Base-by-base conservation (phyloP, 2,113 vertebrate genomes). In the Elephantulus edwardii region DNA sequence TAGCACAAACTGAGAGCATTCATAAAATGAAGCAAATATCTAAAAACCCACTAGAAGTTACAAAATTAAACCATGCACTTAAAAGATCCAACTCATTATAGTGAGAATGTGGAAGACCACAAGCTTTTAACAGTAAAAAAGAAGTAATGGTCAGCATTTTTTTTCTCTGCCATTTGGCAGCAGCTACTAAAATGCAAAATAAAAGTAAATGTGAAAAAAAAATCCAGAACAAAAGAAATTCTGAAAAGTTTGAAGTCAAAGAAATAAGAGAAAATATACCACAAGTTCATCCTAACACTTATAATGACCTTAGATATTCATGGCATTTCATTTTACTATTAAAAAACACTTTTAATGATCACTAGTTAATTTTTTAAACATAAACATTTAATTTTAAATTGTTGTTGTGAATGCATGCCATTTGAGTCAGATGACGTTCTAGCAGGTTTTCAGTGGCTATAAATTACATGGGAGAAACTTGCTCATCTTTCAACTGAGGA, bases 181-280 rank as follows among this genome's bases (percentile, higher is more conserved):
- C n/a, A n/a, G n/a, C n/a, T n/a, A n/a, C n/a, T n/a, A n/a, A n/a
- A n/a, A n/a, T n/a, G n/a, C n/a, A n/a, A n/a, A n/a, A n/a, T n/a
- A n/a, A n/a, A n/a, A n/a, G n/a, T n/a, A n/a, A n/a, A 87, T 84
- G 58, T 80, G 54, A 71, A 40, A 93, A 75, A 64, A 60, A n/a
- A 77, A 74, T 80, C 8, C 42, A 58, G 75, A 83, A 79, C 16
- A 74, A 56, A 86, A 38, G 64, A 81, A 56, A 79, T 79, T 75
- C 77, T 66, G n/a, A 84, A 64, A 87, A 52, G 12, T 60, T 33
- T 80, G 60, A 88, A 80, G 42, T 42, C 20, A 80, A 14, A 20
- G 44, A 80, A 42, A 40, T 26, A 90, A 54, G n/a, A 9, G 44
- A 17, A 83, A 38, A 84, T 72, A 10, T 64, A 84, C 78, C 28